phyloP scores from a whole-genome alignment of 2,888 invertebrate species.

The Dermolepida albohirtum region DNA sequence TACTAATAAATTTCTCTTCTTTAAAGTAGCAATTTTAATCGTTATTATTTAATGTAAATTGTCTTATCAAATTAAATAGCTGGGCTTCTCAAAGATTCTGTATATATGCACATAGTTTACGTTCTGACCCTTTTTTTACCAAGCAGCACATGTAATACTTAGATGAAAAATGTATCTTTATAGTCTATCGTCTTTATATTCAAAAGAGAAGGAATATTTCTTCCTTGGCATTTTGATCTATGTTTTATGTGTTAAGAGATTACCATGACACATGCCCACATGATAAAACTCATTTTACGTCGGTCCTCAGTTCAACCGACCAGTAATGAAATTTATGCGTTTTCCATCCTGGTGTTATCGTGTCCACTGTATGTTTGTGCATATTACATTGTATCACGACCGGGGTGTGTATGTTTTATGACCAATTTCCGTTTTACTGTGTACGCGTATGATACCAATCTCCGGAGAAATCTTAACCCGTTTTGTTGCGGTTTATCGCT shows the following conservation, averaged over 20 bases:
- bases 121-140: no score
- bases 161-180: background rate
- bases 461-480: slow-evolving; percentile 30
- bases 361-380: slow-evolving; percentile 17
- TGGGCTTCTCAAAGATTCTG: no score
- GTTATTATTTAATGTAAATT: no score
- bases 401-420: slow-evolving; percentile 33
- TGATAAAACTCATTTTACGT: slow-evolving; percentile 27
- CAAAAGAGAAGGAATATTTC: slow-evolving; percentile 7
- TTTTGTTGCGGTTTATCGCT: slow-evolving; percentile 26
- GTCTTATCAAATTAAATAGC: no score
- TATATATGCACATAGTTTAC: no score
- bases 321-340: slow-evolving; percentile 36
- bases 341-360: slow-evolving; percentile 33
- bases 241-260: slow-evolving; percentile 22
- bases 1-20: no score
- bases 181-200: background rate
- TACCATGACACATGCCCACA: slow-evolving; percentile 19
- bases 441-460: slow-evolving; percentile 16
- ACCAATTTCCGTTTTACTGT: slow-evolving; percentile 34
- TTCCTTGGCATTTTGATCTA: slow-evolving; percentile 13
- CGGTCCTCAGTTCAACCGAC: slow-evolving; percentile 20
- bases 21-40: no score
- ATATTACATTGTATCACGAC: slow-evolving; percentile 29
- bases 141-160: no score